Evolutionary conservation across 2,113 vertebrate species (phyloP).

Genomic region (Dissostichus mawsoni): DNA sequence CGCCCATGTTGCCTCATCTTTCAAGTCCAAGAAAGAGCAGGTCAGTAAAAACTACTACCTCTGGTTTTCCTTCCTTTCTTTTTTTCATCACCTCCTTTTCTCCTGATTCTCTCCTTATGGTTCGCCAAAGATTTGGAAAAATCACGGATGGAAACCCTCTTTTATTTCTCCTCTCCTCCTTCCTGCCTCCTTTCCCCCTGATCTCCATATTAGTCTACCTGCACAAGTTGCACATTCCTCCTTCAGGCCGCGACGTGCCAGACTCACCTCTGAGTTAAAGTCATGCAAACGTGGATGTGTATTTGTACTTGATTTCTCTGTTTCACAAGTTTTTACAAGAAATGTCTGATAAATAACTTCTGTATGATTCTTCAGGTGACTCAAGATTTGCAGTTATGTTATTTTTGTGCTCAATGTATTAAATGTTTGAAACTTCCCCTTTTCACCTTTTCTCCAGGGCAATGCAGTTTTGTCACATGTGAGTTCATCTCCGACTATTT

Average conservation of each 20-base stretch:
- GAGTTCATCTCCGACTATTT: constrained; percentile 65
- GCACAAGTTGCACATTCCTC: constrained; percentile 64
- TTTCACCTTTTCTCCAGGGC: constrained; percentile 65
- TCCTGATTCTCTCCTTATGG: not conserved
- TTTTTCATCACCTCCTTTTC: not conserved
- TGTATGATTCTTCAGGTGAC: constrained; percentile 20
- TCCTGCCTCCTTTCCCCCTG: not conserved
- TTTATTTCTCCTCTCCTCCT: not conserved
- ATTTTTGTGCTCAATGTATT: constrained; percentile 11
- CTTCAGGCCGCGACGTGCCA: constrained; percentile 65
- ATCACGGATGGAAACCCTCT: not conserved
- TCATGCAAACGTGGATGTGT: not conserved
- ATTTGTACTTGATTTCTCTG: not conserved
- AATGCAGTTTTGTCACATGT: constrained; percentile 80
- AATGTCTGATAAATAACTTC: constrained; percentile 1
- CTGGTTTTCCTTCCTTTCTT: not conserved
- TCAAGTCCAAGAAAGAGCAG: constrained; percentile 83
- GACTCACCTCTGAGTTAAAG: constrained; percentile 24
- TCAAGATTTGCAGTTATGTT: constrained; percentile 25
- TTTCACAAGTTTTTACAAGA: constrained; percentile 24
- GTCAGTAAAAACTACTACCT: constrained; percentile 55
- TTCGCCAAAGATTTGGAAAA: not conserved
- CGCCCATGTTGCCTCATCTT: constrained; percentile 81
- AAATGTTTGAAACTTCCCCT: constrained; percentile 48
- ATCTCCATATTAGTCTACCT: constrained; percentile 1